Percentiles rank a stretch among this genome's conserved stretches.
phyloP scores from a whole-genome alignment of 2,888 invertebrate species.

The Flexamia atlantica region DNA sequence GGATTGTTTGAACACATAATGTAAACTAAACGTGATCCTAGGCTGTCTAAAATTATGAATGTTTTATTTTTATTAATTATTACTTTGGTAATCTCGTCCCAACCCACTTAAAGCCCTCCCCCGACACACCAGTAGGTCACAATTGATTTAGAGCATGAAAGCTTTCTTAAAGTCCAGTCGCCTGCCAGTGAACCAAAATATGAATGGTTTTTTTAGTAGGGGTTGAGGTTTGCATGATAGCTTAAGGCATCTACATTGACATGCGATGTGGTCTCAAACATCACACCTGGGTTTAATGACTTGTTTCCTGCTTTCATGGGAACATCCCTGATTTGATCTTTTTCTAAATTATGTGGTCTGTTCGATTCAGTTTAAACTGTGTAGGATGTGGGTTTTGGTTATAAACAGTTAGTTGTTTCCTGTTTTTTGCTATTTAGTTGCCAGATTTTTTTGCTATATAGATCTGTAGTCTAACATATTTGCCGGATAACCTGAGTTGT shows the following conservation, averaged over 20 bases:
- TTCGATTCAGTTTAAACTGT: background rate
- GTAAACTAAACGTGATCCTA: too few relatives aligned
- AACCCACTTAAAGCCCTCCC: too few relatives aligned
- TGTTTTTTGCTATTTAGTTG: too few relatives aligned
- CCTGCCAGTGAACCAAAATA: background rate
- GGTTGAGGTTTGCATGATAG: slow-evolving; percentile 28
- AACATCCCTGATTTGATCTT: slow-evolving; percentile 6
- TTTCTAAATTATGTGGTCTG: background rate
- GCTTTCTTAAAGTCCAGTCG: background rate
- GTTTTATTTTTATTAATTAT: too few relatives aligned
- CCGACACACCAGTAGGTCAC: too few relatives aligned
- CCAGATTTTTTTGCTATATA: too few relatives aligned
- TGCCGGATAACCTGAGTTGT: too few relatives aligned
- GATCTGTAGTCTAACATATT: too few relatives aligned
- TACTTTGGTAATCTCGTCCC: too few relatives aligned
- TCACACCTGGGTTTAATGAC: background rate
- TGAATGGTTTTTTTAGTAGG: background rate
- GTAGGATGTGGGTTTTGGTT: background rate
- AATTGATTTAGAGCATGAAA: background rate
- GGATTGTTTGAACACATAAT: too few relatives aligned
- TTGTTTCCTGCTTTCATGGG: slow-evolving; percentile 31
- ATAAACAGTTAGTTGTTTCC: background rate
- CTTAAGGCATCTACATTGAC: background rate
- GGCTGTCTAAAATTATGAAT: too few relatives aligned
- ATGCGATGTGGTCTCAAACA: background rate